Percentiles rank a stretch among this genome's conserved stretches.
These are phyloP conservation scores for Hydractinia symbiolongicarpus DNA, from an alignment of 30 jellyfish, hydroid and myxozoan species.

Conservation along the genomic window DNA sequence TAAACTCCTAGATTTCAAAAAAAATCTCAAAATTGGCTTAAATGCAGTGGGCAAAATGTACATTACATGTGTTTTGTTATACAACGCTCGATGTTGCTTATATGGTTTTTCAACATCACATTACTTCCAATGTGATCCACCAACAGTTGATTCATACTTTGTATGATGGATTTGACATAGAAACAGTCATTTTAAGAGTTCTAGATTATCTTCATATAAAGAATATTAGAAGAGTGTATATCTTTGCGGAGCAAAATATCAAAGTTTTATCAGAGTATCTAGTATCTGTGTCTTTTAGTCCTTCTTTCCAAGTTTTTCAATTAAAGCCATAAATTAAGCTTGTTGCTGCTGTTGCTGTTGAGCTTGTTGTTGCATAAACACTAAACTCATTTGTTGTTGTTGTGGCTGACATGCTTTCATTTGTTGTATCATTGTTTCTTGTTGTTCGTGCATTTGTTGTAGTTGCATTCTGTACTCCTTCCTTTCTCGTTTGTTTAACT, in stretches of 20 bases:
- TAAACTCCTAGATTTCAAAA: conserved; percentile 48
- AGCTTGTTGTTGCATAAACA: conserved; percentile 2
- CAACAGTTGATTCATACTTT: conserved; percentile 5
- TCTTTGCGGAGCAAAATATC: too few relatives aligned
- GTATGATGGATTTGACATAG: too few relatives aligned
- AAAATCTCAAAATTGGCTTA: conserved; percentile 48
- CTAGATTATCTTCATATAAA: too few relatives aligned
- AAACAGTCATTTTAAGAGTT: too few relatives aligned
- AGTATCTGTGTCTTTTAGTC: not conserved
- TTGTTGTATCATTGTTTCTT: not conserved
- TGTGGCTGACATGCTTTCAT: not conserved
- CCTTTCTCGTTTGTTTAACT: not conserved
- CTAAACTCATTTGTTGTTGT: not conserved
- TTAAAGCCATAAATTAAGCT: not conserved
- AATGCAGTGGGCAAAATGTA: conserved; percentile 53
- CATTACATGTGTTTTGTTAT: conserved; percentile 35
- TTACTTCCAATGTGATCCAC: conserved; percentile 41
- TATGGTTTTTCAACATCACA: conserved; percentile 44
- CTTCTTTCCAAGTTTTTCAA: conserved; percentile 11
- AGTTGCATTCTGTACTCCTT: not conserved
- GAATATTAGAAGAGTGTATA: too few relatives aligned
- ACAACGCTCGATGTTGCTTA: conserved; percentile 47
- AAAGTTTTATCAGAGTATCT: too few relatives aligned
- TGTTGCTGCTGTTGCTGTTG: conserved; percentile 32
- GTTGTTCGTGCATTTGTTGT: not conserved